A percentile compares a stretch with the other conserved stretches of the same genome.
Conservation (phyloP, 92 coral and sea anemone species). For the Umimayanthus chanpuru region DNA sequence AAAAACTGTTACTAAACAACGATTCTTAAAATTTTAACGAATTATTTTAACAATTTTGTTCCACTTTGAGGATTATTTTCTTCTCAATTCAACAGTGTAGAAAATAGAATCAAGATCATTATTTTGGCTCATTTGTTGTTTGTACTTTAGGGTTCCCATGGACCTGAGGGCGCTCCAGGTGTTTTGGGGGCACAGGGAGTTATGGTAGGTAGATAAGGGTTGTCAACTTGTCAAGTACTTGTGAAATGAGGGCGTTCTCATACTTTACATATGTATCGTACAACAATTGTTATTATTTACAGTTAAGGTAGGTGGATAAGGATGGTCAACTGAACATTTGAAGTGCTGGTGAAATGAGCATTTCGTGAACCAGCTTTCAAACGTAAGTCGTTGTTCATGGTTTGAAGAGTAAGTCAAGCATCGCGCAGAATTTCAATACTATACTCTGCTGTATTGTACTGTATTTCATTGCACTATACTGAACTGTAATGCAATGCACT, state of each 20-base stretch:
- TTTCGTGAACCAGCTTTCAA: no score
- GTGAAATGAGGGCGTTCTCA: background rate
- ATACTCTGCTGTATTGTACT: no score
- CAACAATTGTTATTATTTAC: no score
- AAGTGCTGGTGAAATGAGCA: no score
- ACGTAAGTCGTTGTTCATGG: no score
- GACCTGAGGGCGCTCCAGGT: background rate
- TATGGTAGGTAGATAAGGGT: background rate
- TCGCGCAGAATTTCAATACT: no score
- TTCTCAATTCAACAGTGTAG: background rate
- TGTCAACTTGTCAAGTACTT: background rate
- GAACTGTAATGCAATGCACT: no score
- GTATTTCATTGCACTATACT: no score
- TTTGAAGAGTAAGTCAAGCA: no score
- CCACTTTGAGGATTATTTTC: background rate
- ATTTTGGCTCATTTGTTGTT: background rate
- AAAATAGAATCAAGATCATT: background rate
- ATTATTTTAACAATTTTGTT: background rate
- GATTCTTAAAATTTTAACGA: no score
- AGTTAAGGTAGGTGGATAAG: background rate
- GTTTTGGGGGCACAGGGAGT: background rate
- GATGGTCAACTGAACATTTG: no score
- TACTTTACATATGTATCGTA: background rate
- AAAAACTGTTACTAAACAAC: no score
- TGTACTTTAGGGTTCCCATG: background rate